Base-by-base conservation (phyloP, 2,113 vertebrate species). In the Typhlomys cinereus region DNA sequence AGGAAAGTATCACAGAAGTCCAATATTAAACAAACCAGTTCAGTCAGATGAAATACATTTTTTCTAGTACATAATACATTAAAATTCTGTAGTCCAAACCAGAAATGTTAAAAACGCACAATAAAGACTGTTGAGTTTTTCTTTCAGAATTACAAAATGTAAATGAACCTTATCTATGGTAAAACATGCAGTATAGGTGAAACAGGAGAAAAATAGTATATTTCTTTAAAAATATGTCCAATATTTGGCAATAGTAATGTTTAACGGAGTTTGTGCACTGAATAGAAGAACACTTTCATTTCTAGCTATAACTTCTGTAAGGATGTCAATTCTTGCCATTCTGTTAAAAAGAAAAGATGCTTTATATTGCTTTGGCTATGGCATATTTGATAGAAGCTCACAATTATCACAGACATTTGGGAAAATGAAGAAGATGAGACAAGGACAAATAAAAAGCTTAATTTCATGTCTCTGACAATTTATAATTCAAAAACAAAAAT, bases 231-330 rank as follows among this genome's bases (percentile, higher is more conserved):
- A 84, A 36, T 46, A 66, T 70, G 76, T 80, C 34, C 46, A 85
- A 41, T 54, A 89, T 83, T 90, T 88, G 61, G 34, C 41, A 73
- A 61, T 69, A 57, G 73, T 27, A 84, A 29, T 18, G 78, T 67
- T 85, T 85, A 36, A 61, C 76, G 12, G 11, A 1, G 4, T 67
- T 80, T 73, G 39, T 27, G 36, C 46, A 36, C 31, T 88, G 85
- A 46, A 94, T 54, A n/a, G 52, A 91, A 83, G 0, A 71, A 52
- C 12, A 88, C 57, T 95, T 75, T 93, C 74, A 73, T 84, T 94
- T 91, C 9, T 57, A 41, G 36, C 79, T 89, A 36, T 50, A 71
- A 21, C 76, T 83, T 73, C 21, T 54, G 15, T 75, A n/a, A 94
- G 85, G 34, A 64, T 84, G 31, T 25, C 31, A 95, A 11, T 82